A percentile compares a stretch with the other conserved stretches of the same genome.
Conservation (phyloP, 2,797 vertebrate genomes). For the Propithecus perrieri region DNA sequence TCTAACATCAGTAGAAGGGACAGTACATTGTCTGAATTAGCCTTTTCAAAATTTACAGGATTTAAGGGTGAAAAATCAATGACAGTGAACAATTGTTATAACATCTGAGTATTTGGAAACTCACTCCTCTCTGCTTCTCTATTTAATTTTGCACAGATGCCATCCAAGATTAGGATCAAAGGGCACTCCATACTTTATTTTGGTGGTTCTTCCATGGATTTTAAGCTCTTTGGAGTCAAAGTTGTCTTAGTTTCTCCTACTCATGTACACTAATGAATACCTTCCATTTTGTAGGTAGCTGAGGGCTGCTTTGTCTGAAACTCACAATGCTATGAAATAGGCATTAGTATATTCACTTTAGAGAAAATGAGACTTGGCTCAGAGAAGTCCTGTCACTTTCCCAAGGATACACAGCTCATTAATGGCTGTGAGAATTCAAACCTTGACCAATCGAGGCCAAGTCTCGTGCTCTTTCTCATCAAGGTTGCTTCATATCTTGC, state of each 20-base stretch:
- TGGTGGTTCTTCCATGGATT: not conserved
- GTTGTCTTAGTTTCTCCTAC: not conserved
- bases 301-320: not conserved
- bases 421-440: constrained; percentile 12
- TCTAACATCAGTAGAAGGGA: not conserved
- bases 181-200: not conserved
- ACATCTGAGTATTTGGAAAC: not conserved
- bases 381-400: not conserved
- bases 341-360: not conserved
- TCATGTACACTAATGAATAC: not conserved
- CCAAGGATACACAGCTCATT: constrained; percentile 22
- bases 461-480: not conserved
- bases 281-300: not conserved
- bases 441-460: not conserved
- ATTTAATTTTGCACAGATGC: not conserved
- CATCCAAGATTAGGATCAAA: constrained; percentile 31
- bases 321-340: not conserved
- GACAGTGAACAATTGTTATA: not conserved
- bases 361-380: not conserved
- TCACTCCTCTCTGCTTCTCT: not conserved
- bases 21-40: not conserved
- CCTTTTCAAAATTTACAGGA: not conserved
- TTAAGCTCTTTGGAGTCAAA: constrained; percentile 5
- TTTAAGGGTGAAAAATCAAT: not conserved
- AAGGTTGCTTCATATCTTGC: not conserved